Evolutionary conservation across 2,888 invertebrate genomes (phyloP).

Genomic region (Pinctada fucata): DNA sequence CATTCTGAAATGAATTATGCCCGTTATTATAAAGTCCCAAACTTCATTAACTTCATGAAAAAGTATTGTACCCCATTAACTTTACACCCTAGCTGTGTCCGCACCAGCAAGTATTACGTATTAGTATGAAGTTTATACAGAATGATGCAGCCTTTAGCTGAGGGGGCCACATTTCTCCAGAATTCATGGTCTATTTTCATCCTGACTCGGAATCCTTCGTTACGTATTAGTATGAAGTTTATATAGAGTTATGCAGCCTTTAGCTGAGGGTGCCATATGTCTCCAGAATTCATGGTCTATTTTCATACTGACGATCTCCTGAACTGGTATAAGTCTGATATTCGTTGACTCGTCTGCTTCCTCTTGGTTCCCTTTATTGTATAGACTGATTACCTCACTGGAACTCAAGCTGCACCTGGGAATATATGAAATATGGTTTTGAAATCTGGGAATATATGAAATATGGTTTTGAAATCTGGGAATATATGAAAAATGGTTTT

Average conservation of each 20-base stretch:
- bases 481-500: too few relatives aligned
- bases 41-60: too few relatives aligned
- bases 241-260: slow-evolving; percentile 67
- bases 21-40: too few relatives aligned
- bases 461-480: too few relatives aligned
- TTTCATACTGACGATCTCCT: slow-evolving; percentile 54
- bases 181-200: slow-evolving; percentile 55
- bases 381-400: slow-evolving; percentile 62
- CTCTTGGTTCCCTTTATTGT: slow-evolving; percentile 68
- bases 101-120: too few relatives aligned
- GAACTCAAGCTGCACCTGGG: slow-evolving; percentile 69
- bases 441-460: too few relatives aligned
- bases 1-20: too few relatives aligned
- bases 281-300: slow-evolving; percentile 62
- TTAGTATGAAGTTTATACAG: slow-evolving; percentile 50
- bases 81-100: too few relatives aligned
- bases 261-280: slow-evolving; percentile 70
- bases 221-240: slow-evolving; percentile 36
- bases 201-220: too few relatives aligned
- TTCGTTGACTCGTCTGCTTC: slow-evolving; percentile 75
- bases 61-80: too few relatives aligned
- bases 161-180: slow-evolving; percentile 71
- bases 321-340: slow-evolving; percentile 63
- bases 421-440: background rate
- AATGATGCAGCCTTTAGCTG: slow-evolving; percentile 69